A percentile compares a stretch with the other conserved stretches of the same genome.
Evolutionary conservation across 1,140 invertebrate genomes (phyloP).

Genomic region (Drosophila chauvacae): DNA sequence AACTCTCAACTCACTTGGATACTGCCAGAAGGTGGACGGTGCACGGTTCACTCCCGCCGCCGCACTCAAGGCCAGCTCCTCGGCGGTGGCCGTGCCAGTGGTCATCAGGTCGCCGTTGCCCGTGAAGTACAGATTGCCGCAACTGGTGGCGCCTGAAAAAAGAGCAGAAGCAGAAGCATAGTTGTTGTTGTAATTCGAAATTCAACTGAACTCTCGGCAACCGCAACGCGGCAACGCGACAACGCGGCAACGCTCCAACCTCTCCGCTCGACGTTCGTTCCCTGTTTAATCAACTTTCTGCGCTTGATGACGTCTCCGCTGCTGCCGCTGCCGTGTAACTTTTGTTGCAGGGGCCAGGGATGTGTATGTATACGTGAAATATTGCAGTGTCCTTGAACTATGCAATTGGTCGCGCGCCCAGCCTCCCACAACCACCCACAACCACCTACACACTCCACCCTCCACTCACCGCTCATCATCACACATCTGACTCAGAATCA

Average conservation of each 20-base stretch:
- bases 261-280: conserved; percentile 42
- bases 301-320: conserved; percentile 15
- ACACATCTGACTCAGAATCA: conserved; percentile 24
- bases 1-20: conserved; percentile 87
- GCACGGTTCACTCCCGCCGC: conserved; percentile 70
- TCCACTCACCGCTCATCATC: conserved; percentile 1
- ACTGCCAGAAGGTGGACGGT: conserved; percentile 90
- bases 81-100: conserved; percentile 72
- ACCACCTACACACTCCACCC: conserved; percentile 2
- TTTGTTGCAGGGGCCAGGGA: conserved; percentile 23
- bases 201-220: neutral
- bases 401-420: conserved; percentile 63
- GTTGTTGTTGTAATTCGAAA: neutral
- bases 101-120: conserved; percentile 83
- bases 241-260: conserved; percentile 23
- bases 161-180: neutral
- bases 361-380: conserved; percentile 76
- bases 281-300: conserved; percentile 68
- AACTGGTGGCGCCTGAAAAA: conserved; percentile 75
- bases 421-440: conserved; percentile 16
- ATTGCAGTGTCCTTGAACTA: conserved; percentile 82
- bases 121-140: conserved; percentile 80
- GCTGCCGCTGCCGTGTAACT: conserved; percentile 29
- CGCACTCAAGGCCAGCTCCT: conserved; percentile 74
- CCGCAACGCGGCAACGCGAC: neutral